These are phyloP conservation scores for Lacerta viridis DNA, from an alignment of 2,797 vertebrate genomes.

Conservation along the genomic window DNA sequence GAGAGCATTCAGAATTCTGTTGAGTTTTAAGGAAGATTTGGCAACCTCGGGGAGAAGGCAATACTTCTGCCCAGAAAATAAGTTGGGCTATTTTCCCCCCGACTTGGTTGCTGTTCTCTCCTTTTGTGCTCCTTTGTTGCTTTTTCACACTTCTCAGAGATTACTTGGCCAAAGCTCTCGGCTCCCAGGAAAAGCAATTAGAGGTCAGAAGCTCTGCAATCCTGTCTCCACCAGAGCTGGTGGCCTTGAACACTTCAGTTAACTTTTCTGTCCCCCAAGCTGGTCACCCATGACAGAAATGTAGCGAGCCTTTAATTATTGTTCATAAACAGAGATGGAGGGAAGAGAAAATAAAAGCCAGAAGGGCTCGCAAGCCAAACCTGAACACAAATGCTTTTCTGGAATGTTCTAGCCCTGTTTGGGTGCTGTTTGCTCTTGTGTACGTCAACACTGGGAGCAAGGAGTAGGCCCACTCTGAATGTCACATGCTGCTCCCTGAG, in stretches of 20 bases:
- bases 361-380: neutral
- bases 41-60: conserved; percentile 29
- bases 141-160: neutral
- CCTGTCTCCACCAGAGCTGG: neutral
- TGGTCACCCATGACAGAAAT: conserved; percentile 20
- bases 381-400: neutral
- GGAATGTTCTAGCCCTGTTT: neutral
- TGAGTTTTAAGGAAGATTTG: conserved; percentile 28
- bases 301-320: neutral
- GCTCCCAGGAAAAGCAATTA: neutral
- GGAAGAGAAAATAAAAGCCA: neutral
- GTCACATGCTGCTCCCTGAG: neutral
- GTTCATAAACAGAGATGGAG: neutral
- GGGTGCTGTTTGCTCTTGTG: neutral
- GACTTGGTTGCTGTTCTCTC: neutral
- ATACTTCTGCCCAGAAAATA: neutral
- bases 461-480: neutral
- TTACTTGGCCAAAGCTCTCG: neutral
- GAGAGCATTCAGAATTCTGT: neutral
- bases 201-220: neutral
- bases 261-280: neutral
- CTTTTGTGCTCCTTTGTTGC: neutral
- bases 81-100: conserved; percentile 12
- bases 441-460: neutral
- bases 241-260: conserved; percentile 5